Evolutionary conservation across 23 tunicate species (phyloP).

Genomic region (Halocynthia roretzi): DNA sequence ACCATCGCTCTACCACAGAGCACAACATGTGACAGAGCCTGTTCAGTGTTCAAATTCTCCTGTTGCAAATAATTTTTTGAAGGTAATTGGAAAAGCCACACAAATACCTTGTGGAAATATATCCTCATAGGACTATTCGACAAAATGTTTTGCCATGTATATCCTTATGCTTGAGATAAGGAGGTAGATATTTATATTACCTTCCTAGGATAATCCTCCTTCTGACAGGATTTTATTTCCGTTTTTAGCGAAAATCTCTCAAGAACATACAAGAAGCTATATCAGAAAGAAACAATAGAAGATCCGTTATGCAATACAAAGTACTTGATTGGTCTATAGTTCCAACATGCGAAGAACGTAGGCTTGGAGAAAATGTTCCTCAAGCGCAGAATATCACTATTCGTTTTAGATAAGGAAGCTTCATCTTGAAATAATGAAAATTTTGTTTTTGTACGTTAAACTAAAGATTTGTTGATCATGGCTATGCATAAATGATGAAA

Average conservation of each 20-base stretch:
- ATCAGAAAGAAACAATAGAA: constrained; percentile 4
- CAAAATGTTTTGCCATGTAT: background rate
- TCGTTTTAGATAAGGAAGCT: constrained; percentile 28
- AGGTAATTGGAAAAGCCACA: too few species aligned
- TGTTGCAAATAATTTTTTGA: background rate
- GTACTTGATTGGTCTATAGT: constrained; percentile 75
- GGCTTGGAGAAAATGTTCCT: constrained; percentile 30
- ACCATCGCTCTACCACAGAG: constrained; percentile 28
- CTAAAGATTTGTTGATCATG: too few species aligned
- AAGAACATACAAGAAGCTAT: constrained; percentile 1
- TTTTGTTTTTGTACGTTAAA: too few species aligned
- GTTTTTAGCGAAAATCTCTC: background rate
- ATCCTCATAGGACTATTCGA: too few species aligned
- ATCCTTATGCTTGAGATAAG: background rate
- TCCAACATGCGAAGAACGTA: constrained; percentile 47
- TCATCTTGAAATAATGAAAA: too few species aligned
- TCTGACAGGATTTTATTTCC: too few species aligned
- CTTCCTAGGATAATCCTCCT: background rate
- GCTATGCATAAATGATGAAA: too few species aligned
- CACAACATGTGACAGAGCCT: background rate
- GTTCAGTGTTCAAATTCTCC: background rate
- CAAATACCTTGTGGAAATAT: too few species aligned
- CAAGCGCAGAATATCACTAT: constrained; percentile 70
- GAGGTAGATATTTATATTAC: background rate
- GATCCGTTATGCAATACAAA: constrained; percentile 73